A percentile compares a stretch with the other conserved stretches of the same genome.
Evolutionary conservation across 2,888 invertebrate genomes (phyloP).

Genomic region (Phorcus lineatus): DNA sequence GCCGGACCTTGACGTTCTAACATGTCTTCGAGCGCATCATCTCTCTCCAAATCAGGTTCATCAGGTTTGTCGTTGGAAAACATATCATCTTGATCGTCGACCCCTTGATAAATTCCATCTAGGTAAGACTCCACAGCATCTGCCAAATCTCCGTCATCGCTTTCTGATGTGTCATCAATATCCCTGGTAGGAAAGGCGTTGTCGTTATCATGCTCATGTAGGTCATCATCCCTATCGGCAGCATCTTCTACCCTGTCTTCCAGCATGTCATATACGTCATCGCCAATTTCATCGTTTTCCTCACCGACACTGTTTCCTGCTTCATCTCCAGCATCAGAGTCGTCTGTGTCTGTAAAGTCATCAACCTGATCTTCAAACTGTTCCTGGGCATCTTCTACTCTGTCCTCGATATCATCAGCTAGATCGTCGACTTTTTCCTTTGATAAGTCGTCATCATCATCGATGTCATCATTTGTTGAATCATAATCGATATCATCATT

Average conservation of each 20-base stretch:
- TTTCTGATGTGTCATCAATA: not conserved
- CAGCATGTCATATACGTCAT: not conserved
- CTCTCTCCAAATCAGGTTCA: not conserved
- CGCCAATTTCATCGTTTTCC: not conserved
- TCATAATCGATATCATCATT: not conserved
- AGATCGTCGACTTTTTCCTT: not conserved
- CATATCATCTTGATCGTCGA: not conserved
- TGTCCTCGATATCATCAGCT: not conserved
- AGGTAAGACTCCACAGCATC: not conserved
- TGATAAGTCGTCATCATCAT: slow-evolving; percentile 1
- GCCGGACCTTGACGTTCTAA: not conserved
- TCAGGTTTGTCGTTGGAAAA: not conserved
- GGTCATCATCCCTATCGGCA: not conserved
- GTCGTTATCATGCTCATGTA: not conserved
- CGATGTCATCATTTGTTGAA: slow-evolving; percentile 14
- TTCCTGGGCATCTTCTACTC: too few species aligned
- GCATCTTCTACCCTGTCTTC: not conserved
- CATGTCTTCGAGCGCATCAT: not conserved
- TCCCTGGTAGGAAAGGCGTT: not conserved
- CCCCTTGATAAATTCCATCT: not conserved
- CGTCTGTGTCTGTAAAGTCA: not conserved
- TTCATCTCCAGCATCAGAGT: not conserved
- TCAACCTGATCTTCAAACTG: too few species aligned
- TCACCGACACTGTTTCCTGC: not conserved
- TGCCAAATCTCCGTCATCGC: not conserved